phyloP scores from a whole-genome alignment of 2,888 invertebrate genomes.

The Diadegma fenestrale region DNA sequence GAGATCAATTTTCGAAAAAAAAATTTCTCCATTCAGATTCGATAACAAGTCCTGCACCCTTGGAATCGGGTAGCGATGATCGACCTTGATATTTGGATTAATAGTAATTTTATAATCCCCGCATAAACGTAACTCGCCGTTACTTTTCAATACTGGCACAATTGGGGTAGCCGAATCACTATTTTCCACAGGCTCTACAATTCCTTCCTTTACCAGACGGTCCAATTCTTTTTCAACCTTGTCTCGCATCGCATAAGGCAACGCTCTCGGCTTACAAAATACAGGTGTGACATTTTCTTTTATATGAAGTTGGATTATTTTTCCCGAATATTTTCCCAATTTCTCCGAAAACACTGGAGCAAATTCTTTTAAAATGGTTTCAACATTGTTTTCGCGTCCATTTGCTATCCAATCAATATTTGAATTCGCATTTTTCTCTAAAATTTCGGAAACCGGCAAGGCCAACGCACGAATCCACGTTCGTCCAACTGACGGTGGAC shows the following conservation, averaged over 20 bases:
- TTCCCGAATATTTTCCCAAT: not conserved
- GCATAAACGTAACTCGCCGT: slow-evolving; percentile 72
- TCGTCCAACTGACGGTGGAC: not conserved
- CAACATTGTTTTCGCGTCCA: not conserved
- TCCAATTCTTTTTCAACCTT: slow-evolving; percentile 34
- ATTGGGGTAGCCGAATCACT: slow-evolving; percentile 74
- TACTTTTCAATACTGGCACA: slow-evolving; percentile 72
- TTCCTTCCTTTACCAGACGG: not conserved
- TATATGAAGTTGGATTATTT: not conserved
- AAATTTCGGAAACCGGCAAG: not conserved
- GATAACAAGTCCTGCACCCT: slow-evolving; percentile 58
- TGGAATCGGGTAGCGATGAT: slow-evolving; percentile 66
- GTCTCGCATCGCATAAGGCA: slow-evolving; percentile 63
- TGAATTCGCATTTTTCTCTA: not conserved
- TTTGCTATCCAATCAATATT: not conserved
- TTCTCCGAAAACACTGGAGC: slow-evolving; percentile 42
- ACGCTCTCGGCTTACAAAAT: slow-evolving; percentile 40
- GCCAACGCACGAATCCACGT: not conserved
- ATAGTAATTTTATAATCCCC: slow-evolving; percentile 71
- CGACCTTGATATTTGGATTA: slow-evolving; percentile 48
- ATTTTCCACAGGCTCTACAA: slow-evolving; percentile 65
- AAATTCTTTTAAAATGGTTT: slow-evolving; percentile 44
- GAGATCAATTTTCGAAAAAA: slow-evolving; percentile 70
- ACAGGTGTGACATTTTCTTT: not conserved
- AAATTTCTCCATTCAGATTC: slow-evolving; percentile 65